phyloP scores from a whole-genome alignment of 2,888 invertebrate species.

The Taphrorychus bicolor region DNA sequence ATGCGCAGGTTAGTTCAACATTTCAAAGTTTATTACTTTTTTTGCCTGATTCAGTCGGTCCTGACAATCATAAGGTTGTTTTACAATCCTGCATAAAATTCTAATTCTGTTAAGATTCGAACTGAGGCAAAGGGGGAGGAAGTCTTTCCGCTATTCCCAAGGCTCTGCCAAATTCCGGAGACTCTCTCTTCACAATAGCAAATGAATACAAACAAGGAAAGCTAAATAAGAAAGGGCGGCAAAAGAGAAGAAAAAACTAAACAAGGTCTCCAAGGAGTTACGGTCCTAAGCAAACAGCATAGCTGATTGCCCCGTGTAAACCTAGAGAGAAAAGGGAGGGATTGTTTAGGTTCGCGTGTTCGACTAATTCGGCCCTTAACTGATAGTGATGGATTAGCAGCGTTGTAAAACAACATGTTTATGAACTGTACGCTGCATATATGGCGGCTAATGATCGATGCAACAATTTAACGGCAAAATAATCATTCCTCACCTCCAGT shows the following conservation, averaged over 20 bases:
- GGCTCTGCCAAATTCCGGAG: conserved; percentile 22
- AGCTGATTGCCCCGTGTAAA: conserved; percentile 36
- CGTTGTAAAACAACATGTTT: not conserved
- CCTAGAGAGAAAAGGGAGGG: conserved; percentile 11
- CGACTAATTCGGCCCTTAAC: not conserved
- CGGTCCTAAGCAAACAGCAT: conserved; percentile 41
- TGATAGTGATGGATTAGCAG: not conserved
- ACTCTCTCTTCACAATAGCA: conserved; percentile 27
- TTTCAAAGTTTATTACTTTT: no score
- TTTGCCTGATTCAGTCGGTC: no score
- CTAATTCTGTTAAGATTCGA: not conserved
- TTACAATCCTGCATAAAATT: no score
- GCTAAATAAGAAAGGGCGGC: conserved; percentile 27
- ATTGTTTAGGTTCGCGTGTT: conserved; percentile 4
- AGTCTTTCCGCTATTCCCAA: not conserved
- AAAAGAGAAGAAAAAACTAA: conserved; percentile 39
- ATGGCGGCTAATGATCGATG: not conserved
- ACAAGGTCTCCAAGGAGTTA: conserved; percentile 41
- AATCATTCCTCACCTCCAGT: conserved; percentile 3
- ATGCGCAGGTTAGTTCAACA: no score
- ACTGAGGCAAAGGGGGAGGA: not conserved
- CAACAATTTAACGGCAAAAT: conserved; percentile 4
- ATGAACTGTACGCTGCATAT: not conserved
- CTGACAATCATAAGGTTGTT: no score
- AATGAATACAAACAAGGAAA: conserved; percentile 41